phyloP scores from a whole-genome alignment of 2,888 invertebrate species.

The Atrina japonica region DNA sequence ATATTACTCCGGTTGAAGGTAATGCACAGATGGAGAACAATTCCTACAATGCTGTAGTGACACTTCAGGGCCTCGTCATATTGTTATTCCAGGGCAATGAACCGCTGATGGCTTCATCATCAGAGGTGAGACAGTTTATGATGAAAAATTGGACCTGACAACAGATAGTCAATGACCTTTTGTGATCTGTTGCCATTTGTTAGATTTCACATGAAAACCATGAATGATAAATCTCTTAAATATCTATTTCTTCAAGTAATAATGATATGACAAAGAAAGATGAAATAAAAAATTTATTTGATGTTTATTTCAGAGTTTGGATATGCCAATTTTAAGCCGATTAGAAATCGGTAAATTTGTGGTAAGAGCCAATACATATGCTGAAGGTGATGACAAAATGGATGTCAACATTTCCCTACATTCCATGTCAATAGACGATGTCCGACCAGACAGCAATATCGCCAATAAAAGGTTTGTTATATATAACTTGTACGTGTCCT shows the following conservation, averaged over 20 bases:
- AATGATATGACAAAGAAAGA: no score
- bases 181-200: no score
- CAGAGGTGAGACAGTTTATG: no score
- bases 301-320: conserved; percentile 1
- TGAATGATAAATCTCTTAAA: no score
- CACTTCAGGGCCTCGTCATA: conserved; percentile 68
- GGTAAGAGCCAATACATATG: conserved; percentile 83
- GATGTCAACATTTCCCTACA: conserved; percentile 88
- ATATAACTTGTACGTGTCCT: neutral
- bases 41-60: conserved; percentile 55
- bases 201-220: no score
- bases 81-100: conserved; percentile 63
- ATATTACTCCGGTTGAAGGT: no score
- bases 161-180: no score
- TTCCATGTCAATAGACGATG: conserved; percentile 87
- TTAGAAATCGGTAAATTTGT: conserved; percentile 87
- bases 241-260: no score
- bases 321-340: conserved; percentile 45
- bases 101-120: no score
- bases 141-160: no score
- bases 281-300: no score
- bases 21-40: neutral
- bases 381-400: conserved; percentile 86
- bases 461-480: conserved; percentile 77
- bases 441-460: conserved; percentile 85